A percentile compares a stretch with the other conserved stretches of the same genome.
These are phyloP conservation scores for Rissa tridactyla DNA, from an alignment of 2,113 vertebrate genomes.

Conservation along the genomic window DNA sequence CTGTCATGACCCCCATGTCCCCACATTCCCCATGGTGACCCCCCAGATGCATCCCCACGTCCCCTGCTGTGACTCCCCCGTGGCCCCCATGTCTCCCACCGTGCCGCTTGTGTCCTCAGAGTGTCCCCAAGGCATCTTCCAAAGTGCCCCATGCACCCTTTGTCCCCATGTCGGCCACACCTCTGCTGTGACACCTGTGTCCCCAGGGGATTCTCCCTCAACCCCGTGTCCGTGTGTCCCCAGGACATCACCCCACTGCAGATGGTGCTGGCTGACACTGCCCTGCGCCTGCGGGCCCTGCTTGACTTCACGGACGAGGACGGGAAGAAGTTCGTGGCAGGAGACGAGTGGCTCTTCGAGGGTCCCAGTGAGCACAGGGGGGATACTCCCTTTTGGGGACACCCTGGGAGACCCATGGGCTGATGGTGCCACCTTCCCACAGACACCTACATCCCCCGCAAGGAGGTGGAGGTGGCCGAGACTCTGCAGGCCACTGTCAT, in stretches of 20 bases:
- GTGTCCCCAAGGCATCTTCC: not conserved
- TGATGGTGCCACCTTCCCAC: not conserved
- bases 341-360: constrained; percentile 93
- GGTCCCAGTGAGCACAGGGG: constrained; percentile 79
- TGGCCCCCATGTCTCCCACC: not conserved
- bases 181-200: not conserved
- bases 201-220: not conserved
- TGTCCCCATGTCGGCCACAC: no score
- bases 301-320: constrained; percentile 81
- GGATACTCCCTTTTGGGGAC: not conserved
- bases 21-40: not conserved
- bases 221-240: not conserved
- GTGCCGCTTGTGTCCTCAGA: not conserved
- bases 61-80: not conserved
- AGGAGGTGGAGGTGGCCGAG: constrained; percentile 85
- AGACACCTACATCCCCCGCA: constrained; percentile 90
- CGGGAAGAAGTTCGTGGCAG: constrained; percentile 78
- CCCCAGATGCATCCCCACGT: not conserved
- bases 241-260: constrained; percentile 84
- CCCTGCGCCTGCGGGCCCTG: constrained; percentile 85
- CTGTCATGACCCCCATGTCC: not conserved
- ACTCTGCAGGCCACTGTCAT: constrained; percentile 86
- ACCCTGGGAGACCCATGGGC: no score
- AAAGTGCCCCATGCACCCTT: not conserved
- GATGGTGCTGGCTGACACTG: constrained; percentile 88